Conservation (phyloP, 2,113 vertebrate genomes). For the Pangasianodon gigas region DNA sequence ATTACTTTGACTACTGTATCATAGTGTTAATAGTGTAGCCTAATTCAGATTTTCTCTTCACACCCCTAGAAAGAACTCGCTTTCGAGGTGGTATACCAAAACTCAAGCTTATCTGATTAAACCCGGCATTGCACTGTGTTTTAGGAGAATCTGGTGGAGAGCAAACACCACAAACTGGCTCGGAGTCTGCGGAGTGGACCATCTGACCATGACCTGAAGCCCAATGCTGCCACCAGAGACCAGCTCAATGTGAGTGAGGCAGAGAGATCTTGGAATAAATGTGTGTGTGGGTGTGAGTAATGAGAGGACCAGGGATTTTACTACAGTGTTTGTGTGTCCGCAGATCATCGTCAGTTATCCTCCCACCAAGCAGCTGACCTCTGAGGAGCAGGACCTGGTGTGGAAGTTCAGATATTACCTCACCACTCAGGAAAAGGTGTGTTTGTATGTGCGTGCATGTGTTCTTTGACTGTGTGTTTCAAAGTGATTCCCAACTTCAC, state of each 20-base stretch:
- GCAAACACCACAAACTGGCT: slow-evolving; percentile 97
- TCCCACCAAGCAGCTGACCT: slow-evolving; percentile 93
- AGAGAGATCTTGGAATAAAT: not conserved
- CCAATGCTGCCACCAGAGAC: slow-evolving; percentile 93
- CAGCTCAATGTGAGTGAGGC: slow-evolving; percentile 82
- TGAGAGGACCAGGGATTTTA: not conserved
- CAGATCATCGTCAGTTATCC: slow-evolving; percentile 98
- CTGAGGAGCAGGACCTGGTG: slow-evolving; percentile 96
- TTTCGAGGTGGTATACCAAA: not conserved
- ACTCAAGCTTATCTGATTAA: not conserved
- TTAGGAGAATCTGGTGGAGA: slow-evolving; percentile 98
- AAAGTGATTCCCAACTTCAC: not conserved
- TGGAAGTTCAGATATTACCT: slow-evolving; percentile 99
- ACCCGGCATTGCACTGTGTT: not conserved
- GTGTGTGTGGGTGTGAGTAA: slow-evolving; percentile 25
- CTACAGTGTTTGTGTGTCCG: slow-evolving; percentile 34
- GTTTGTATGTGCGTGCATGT: slow-evolving; percentile 1
- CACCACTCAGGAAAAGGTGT: slow-evolving; percentile 95
- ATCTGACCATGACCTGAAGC: slow-evolving; percentile 96
- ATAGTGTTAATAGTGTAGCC: not conserved
- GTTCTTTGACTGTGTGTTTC: not conserved
- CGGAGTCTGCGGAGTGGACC: slow-evolving; percentile 95
- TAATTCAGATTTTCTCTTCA: not conserved
- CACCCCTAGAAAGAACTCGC: not conserved
- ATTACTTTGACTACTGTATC: not conserved